phyloP scores from a whole-genome alignment of 2,113 vertebrate genomes.

The Buteo buteo region DNA sequence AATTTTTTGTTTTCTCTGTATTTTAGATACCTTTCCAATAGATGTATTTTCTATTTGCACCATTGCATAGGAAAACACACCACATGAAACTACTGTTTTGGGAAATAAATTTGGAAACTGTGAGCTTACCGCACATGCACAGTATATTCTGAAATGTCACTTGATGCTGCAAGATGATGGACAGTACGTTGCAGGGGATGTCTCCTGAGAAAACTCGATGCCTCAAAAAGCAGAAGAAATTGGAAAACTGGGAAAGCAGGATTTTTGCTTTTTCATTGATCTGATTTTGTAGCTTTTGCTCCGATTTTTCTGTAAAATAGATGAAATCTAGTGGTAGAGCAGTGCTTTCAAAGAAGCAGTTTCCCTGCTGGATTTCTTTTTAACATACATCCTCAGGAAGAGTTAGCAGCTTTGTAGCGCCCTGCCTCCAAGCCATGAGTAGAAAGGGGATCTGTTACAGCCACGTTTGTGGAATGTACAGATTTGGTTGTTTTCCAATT shows the following conservation, averaged over 20 bases:
- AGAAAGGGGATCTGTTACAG: background rate
- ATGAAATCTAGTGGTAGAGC: background rate
- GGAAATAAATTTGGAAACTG: background rate
- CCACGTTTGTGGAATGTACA: background rate
- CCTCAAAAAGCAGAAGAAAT: background rate
- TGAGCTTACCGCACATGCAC: background rate
- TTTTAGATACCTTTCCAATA: background rate
- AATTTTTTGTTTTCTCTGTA: background rate
- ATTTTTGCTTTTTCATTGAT: background rate
- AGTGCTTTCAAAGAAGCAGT: background rate
- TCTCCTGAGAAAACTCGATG: background rate
- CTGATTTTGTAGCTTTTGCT: background rate
- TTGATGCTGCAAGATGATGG: background rate
- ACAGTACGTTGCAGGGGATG: background rate
- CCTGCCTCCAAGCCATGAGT: background rate
- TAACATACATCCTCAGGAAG: background rate
- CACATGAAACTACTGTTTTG: background rate
- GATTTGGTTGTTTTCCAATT: background rate
- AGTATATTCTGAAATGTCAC: background rate
- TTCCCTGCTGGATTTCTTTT: background rate
- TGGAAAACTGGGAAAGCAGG: background rate
- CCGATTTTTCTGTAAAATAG: background rate
- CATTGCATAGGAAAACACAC: background rate
- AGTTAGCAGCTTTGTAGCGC: background rate
- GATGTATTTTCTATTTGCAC: background rate